These are phyloP conservation scores for Lasioglossum malachurum DNA, from an alignment of 2,888 invertebrate genomes.

Conservation along the genomic window DNA sequence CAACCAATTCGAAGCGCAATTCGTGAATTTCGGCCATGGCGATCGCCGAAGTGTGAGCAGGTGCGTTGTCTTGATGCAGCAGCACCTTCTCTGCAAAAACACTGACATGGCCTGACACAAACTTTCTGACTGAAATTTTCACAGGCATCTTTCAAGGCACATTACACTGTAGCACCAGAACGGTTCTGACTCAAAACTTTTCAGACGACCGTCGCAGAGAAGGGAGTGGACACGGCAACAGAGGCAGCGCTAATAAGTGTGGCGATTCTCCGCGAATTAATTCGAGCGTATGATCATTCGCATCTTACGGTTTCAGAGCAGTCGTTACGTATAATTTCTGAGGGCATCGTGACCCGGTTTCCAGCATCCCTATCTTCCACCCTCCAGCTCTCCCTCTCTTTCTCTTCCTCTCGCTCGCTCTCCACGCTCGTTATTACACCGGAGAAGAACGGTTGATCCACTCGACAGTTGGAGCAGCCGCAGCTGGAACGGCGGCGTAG, in stretches of 20 bases:
- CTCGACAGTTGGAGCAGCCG: constrained; percentile 65
- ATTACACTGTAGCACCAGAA: too few species aligned
- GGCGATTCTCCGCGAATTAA: constrained; percentile 56
- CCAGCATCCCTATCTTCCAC: background rate
- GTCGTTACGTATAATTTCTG: constrained; percentile 69
- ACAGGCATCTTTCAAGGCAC: too few species aligned
- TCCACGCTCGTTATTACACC: constrained; percentile 59
- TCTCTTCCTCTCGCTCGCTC: constrained; percentile 8
- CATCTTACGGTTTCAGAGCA: constrained; percentile 53
- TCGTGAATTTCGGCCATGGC: too few species aligned
- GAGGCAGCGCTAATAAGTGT: constrained; percentile 3
- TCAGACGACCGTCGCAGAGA: too few species aligned
- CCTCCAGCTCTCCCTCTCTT: constrained; percentile 13
- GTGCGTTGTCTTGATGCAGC: too few species aligned
- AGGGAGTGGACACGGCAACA: background rate
- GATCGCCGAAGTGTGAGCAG: too few species aligned
- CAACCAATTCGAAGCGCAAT: too few species aligned
- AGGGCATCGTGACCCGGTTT: constrained; percentile 63
- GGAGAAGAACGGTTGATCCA: constrained; percentile 65
- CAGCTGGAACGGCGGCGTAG: constrained; percentile 63
- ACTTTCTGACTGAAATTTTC: too few species aligned
- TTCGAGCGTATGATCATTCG: constrained; percentile 47
- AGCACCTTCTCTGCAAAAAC: too few species aligned
- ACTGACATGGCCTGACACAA: too few species aligned
- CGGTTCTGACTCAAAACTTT: too few species aligned